phyloP scores from a whole-genome alignment of 2,113 vertebrate species.

The Saguinus midas region DNA sequence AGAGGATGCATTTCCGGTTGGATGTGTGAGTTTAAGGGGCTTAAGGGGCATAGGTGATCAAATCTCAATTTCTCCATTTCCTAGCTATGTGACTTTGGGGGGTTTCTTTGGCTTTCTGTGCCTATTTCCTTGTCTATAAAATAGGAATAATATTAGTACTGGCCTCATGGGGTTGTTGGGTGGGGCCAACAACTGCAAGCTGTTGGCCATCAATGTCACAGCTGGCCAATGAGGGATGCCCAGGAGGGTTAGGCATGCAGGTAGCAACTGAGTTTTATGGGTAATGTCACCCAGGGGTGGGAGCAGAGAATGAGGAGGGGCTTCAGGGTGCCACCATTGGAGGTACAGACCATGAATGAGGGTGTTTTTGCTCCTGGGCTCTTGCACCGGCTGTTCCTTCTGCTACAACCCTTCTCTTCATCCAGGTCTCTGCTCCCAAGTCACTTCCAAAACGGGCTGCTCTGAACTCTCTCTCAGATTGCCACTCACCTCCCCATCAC shows the following conservation, averaged over 20 bases:
- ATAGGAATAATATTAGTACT: background rate
- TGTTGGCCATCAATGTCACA: background rate
- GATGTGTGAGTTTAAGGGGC: background rate
- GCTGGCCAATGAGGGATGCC: background rate
- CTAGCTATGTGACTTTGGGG: background rate
- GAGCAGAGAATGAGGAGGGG: background rate
- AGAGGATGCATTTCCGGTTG: background rate
- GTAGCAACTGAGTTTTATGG: background rate
- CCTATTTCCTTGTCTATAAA: background rate
- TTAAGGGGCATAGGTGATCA: background rate
- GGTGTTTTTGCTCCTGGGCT: background rate
- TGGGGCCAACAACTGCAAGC: background rate
- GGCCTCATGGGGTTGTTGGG: background rate
- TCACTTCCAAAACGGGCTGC: background rate
- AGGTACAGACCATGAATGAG: background rate
- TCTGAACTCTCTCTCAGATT: background rate
- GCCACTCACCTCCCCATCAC: background rate
- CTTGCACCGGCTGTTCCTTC: background rate
- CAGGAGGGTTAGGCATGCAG: background rate
- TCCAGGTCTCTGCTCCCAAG: background rate
- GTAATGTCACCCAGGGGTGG: background rate
- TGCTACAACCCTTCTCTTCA: background rate
- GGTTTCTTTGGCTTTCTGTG: background rate
- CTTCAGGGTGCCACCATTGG: background rate
- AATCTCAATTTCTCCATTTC: background rate